phyloP scores from a whole-genome alignment of 2,797 vertebrate genomes.

The Vipera latastei region DNA sequence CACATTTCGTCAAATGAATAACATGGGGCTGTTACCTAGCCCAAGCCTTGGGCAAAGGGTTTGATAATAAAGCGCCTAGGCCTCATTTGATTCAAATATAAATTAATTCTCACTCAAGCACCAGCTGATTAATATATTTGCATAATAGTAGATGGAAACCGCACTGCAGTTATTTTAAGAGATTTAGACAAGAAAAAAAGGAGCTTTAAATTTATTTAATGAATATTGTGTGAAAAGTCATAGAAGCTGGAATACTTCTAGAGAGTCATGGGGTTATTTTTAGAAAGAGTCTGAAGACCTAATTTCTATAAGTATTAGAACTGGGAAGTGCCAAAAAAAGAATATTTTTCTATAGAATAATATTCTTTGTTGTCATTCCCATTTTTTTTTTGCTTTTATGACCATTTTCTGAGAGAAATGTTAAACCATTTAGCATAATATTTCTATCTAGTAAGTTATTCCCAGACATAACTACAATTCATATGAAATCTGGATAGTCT shows the following conservation, averaged over 20 bases:
- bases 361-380: not conserved
- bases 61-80: conserved; percentile 81
- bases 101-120: conserved; percentile 91
- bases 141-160: conserved; percentile 90
- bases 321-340: conserved; percentile 23
- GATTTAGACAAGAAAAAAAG: conserved; percentile 70
- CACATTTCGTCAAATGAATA: conserved; percentile 93
- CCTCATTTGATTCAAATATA: conserved; percentile 93
- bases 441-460: not conserved
- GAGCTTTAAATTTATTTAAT: conserved; percentile 75
- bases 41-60: conserved; percentile 78
- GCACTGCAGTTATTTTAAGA: conserved; percentile 73
- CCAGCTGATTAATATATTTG: conserved; percentile 90
- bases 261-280: conserved; percentile 50
- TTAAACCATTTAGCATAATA: not conserved
- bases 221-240: conserved; percentile 74
- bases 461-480: not conserved
- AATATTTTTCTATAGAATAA: conserved; percentile 12
- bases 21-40: conserved; percentile 87
- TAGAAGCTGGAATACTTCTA: conserved; percentile 63
- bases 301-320: conserved; percentile 19
- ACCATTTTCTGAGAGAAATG: not conserved
- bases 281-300: conserved; percentile 27
- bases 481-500: accelerated
- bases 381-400: not conserved